Base-by-base conservation (phyloP, 2,113 vertebrate species). In the Fukomys damarensis region DNA sequence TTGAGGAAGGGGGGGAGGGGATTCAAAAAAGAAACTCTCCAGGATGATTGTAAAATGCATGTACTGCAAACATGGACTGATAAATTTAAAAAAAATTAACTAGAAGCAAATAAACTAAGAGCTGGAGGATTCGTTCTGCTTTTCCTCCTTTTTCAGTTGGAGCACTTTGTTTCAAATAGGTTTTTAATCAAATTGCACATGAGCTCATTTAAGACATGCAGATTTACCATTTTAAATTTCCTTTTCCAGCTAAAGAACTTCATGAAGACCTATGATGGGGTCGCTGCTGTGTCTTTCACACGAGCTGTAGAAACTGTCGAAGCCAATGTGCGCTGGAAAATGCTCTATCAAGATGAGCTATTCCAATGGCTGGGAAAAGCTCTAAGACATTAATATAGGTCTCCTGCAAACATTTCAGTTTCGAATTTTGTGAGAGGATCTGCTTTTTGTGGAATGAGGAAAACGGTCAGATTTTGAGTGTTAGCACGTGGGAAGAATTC, bases 301-400 rank as follows among this genome's bases (percentile, higher is more conserved):
- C 99, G 99, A 0, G 99, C 99, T 0, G 98, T 99, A 97, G 99
- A 99, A 98, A 99, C 99, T 4, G 99, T 99, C 0, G 99, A 99
- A 98, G 99, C 99, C 85, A 99, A 99, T 35, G 99, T 99, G 68
- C 98, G 98, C 94, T 99, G 99, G 99, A 99, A 99, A 98, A 98
- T 98, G 92, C 99, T 99, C 94, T 99, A 99, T 97, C 99, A 99
- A 96, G 99, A 99, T 91, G 99, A 99, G 97, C 99, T 99, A 89
- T 99, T 99, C 98, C 99, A 99, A 72, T 99, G 99, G 99, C 98
- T 99, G 91, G 99, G 99, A 95, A 99, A 99, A 98, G 99, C 99
- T 92, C 98, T 99, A 77, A 98, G 98, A 84, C 99, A 98, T 86
- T 99, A 98, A 98, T 94, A 81, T 70, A 59, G 94, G 38, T 97